Percentiles rank a stretch among this genome's conserved stretches.
Conservation (phyloP, 2,888 invertebrate genomes). For the Congeria kusceri region DNA sequence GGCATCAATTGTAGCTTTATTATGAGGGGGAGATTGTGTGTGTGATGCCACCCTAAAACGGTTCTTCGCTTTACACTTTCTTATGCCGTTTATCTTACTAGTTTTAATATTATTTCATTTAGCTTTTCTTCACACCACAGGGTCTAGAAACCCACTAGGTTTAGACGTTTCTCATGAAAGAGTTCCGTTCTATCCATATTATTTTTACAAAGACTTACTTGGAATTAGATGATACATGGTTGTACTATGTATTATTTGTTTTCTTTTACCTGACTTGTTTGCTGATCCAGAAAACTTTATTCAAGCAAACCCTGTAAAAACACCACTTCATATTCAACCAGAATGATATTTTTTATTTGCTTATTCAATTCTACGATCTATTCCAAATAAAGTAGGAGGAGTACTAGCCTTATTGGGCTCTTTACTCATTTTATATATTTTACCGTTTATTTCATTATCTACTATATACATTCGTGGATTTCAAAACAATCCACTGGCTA, state of each 20-base stretch:
- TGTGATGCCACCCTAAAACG: constrained; percentile 91
- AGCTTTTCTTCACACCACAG: constrained; percentile 74
- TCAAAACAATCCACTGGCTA: constrained; percentile 87
- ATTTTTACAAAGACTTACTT: constrained; percentile 31
- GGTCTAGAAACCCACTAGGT: constrained; percentile 43
- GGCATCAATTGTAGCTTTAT: constrained; percentile 88
- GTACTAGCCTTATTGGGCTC: constrained; percentile 89
- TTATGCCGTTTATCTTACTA: constrained; percentile 89
- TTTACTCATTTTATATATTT: constrained; percentile 89
- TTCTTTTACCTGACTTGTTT: constrained; percentile 88
- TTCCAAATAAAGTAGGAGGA: constrained; percentile 92
- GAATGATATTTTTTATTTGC: constrained; percentile 95
- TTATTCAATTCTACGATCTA: constrained; percentile 92
- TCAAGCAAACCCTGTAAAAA: constrained; percentile 89
- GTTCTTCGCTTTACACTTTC: constrained; percentile 91
- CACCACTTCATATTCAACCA: constrained; percentile 92
- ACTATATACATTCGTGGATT: constrained; percentile 86
- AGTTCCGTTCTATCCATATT: constrained; percentile 46
- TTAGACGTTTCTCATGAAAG: not conserved
- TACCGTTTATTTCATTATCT: constrained; percentile 86
- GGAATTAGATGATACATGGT: constrained; percentile 9
- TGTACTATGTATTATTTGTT: constrained; percentile 15
- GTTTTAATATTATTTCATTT: constrained; percentile 89
- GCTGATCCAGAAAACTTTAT: constrained; percentile 92
- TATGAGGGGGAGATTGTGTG: constrained; percentile 92